Conservation (phyloP, 30 jellyfish, hydroid and myxozoan species). For the Mastigias papua region DNA sequence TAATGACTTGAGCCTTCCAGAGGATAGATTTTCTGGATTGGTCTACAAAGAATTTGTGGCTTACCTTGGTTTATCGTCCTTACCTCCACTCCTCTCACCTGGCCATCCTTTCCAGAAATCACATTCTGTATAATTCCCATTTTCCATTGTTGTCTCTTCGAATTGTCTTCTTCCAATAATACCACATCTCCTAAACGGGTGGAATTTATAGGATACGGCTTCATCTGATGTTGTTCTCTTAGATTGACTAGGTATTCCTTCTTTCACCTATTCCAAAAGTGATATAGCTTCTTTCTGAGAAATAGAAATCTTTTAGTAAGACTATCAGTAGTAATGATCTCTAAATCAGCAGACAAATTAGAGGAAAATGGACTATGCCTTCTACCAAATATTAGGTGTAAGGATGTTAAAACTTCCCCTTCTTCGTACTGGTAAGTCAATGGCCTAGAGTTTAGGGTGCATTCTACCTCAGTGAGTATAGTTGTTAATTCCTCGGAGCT, state of each 20-base stretch:
- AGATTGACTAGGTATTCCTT: too few relatives aligned
- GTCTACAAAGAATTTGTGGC: slow-evolving; percentile 3
- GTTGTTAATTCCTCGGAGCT: slow-evolving; percentile 37
- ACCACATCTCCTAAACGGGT: background rate
- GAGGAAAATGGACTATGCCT: slow-evolving; percentile 15
- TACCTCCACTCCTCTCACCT: too few relatives aligned
- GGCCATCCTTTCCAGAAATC: slow-evolving; percentile 5
- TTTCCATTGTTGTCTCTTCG: slow-evolving; percentile 1
- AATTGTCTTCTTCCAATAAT: slow-evolving; percentile 15
- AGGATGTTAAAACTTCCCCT: slow-evolving; percentile 50
- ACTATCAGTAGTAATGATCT: background rate
- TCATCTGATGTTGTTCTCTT: slow-evolving; percentile 23
- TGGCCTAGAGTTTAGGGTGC: too few relatives aligned
- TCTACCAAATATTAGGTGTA: slow-evolving; percentile 32
- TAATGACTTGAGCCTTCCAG: background rate
- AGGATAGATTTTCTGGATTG: slow-evolving; percentile 2
- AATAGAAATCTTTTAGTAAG: slow-evolving; percentile 9
- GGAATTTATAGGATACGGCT: background rate
- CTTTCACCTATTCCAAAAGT: too few relatives aligned
- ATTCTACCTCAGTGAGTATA: slow-evolving; percentile 20
- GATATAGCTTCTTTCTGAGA: slow-evolving; percentile 18
- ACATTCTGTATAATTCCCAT: background rate
- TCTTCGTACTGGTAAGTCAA: too few relatives aligned
- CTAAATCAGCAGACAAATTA: background rate
- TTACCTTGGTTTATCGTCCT: background rate